Conservation (phyloP, 2,113 vertebrate species). For the Percopsis transmontana region DNA sequence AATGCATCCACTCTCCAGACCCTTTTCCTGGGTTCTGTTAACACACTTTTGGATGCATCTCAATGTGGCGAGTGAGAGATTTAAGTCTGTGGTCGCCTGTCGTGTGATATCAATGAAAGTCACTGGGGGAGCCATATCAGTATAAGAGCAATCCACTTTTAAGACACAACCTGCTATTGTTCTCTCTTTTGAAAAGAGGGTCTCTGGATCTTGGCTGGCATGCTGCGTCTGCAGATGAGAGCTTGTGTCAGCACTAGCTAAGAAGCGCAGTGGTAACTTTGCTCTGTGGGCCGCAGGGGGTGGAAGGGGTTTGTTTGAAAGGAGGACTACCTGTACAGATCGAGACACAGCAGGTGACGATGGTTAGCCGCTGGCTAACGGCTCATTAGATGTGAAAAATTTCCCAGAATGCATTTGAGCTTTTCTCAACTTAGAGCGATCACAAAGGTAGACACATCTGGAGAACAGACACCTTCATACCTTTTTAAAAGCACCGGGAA, state of each 20-base stretch:
- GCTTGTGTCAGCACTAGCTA: constrained; percentile 43
- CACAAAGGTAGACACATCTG: constrained; percentile 23
- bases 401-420: constrained; percentile 43
- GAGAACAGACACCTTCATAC: constrained; percentile 3
- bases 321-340: constrained; percentile 60
- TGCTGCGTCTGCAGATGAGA: constrained; percentile 58
- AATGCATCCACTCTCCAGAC: too few relatives aligned
- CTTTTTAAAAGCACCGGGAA: constrained; percentile 5
- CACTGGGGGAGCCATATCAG: constrained; percentile 60
- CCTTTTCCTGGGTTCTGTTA: constrained; percentile 33
- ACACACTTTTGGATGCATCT: constrained; percentile 41
- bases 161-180: constrained; percentile 55
- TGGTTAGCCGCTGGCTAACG: constrained; percentile 58
- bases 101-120: constrained; percentile 67
- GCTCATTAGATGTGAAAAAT: constrained; percentile 65
- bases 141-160: constrained; percentile 58
- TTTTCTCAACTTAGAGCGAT: constrained; percentile 33
- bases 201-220: constrained; percentile 32
- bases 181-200: constrained; percentile 50
- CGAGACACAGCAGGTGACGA: constrained; percentile 59
- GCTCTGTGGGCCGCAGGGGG: constrained; percentile 20
- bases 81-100: constrained; percentile 67
- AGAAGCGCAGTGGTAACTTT: constrained; percentile 41
- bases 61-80: constrained; percentile 59
- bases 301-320: constrained; percentile 58